phyloP scores from a whole-genome alignment of 2,113 vertebrate genomes.

The Pristiophorus japonicus region DNA sequence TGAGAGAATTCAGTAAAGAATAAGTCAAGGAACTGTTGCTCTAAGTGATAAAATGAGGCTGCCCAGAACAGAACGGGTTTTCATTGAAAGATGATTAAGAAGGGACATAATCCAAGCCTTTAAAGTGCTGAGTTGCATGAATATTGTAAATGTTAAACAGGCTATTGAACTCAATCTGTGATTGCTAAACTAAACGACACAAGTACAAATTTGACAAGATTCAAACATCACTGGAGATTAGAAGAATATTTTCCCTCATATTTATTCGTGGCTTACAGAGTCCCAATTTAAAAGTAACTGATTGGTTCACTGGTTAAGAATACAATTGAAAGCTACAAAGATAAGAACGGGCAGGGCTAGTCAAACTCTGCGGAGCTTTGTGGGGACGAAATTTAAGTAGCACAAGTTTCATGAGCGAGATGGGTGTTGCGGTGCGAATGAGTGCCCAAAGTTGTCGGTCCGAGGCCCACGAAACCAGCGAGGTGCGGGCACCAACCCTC shows the following conservation, averaged over 20 bases:
- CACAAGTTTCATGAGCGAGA: neutral
- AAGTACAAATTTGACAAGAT: neutral
- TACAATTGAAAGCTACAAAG: neutral
- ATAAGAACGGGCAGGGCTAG: neutral
- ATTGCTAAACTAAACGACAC: neutral
- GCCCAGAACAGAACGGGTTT: neutral
- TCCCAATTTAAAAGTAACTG: neutral
- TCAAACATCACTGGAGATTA: neutral
- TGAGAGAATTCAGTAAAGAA: neutral
- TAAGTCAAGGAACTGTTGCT: neutral
- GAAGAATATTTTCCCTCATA: neutral
- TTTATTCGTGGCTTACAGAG: neutral
- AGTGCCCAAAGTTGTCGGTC: neutral
- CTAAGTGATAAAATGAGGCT: neutral
- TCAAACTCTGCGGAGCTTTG: neutral
- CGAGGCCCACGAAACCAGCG: neutral
- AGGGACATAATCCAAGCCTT: neutral
- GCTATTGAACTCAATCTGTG: neutral
- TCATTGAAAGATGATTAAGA: slow-evolving; percentile 15
- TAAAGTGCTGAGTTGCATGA: neutral
- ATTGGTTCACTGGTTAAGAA: neutral
- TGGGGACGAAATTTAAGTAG: neutral
- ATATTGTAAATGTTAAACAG: neutral
- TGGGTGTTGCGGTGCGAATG: neutral
- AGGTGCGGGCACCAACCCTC: too few species aligned